Evolutionary conservation across 2,888 invertebrate species (phyloP).

Genomic region (Minunthozetes semirufus): DNA sequence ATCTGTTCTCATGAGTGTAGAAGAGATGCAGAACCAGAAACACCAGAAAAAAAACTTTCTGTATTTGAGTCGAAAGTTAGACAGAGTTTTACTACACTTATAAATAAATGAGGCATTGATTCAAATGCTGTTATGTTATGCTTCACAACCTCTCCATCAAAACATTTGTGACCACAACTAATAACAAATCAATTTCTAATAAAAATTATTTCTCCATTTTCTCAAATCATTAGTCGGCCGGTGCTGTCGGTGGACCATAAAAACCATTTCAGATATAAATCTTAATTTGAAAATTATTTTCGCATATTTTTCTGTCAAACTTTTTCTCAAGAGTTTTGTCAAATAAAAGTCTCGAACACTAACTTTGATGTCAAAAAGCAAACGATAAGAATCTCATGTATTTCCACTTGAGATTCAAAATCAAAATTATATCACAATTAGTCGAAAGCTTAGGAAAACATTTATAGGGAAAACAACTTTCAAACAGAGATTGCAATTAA

Average conservation of each 20-base stretch:
- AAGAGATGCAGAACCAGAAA: background rate
- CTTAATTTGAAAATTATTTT: background rate
- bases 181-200: slow-evolving; percentile 10
- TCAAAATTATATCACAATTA: slow-evolving; percentile 3
- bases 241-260: background rate
- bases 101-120: slow-evolving; percentile 24
- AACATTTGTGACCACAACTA: slow-evolving; percentile 5
- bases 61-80: background rate
- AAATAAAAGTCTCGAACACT: background rate
- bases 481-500: background rate
- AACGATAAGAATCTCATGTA: background rate
- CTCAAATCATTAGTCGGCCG: background rate
- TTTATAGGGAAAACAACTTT: background rate
- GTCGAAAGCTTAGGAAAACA: background rate
- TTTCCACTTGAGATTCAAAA: background rate
- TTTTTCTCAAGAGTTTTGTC: background rate
- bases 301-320: background rate
- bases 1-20: slow-evolving; percentile 1
- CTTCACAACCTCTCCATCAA: slow-evolving; percentile 11
- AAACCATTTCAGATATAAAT: background rate
- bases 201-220: background rate
- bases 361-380: too few relatives aligned
- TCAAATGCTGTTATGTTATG: slow-evolving; percentile 19
- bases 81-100: background rate
- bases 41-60: background rate